Conservation (phyloP, 2,797 vertebrate genomes). For the Lindbergichthys nudifrons region DNA sequence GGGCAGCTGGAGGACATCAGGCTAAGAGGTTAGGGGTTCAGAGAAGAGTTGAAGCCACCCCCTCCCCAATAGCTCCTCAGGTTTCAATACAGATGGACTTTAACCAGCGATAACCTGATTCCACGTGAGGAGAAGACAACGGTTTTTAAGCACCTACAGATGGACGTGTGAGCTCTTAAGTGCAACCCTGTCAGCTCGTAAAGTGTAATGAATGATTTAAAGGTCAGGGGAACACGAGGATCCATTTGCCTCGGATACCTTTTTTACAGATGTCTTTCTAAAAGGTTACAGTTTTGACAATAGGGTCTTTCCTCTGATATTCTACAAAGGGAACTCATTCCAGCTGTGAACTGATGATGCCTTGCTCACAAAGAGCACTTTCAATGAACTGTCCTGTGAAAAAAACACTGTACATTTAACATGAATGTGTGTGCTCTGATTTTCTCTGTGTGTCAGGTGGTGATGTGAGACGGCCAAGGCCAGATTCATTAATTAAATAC, state of each 20-base stretch:
- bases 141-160: slow-evolving; percentile 46
- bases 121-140: slow-evolving; percentile 32
- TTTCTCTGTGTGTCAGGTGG: slow-evolving; percentile 40
- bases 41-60: slow-evolving; percentile 40
- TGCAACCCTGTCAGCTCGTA: slow-evolving; percentile 21
- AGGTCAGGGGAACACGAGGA: slow-evolving; percentile 42
- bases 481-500: slow-evolving; percentile 19
- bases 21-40: slow-evolving; percentile 47
- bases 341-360: slow-evolving; percentile 19
- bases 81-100: slow-evolving; percentile 72
- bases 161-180: slow-evolving; percentile 46
- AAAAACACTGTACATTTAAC: slow-evolving; percentile 8
- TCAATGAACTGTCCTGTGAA: slow-evolving; percentile 11
- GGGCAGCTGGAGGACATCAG: slow-evolving; percentile 64
- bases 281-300: slow-evolving; percentile 26
- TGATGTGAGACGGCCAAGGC: slow-evolving; percentile 12
- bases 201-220: slow-evolving; percentile 45
- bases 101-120: slow-evolving; percentile 62
- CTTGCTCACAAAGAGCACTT: slow-evolving; percentile 2
- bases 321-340: slow-evolving; percentile 17
- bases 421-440: slow-evolving; percentile 48
- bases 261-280: slow-evolving; percentile 19
- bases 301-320: background rate
- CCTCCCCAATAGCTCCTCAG: slow-evolving; percentile 47
- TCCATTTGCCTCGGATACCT: slow-evolving; percentile 28